Evolutionary conservation across 2,888 invertebrate genomes (phyloP), one percentile per base, ranked within the genome.

Genomic region (Monochamus alternatus): DNA sequence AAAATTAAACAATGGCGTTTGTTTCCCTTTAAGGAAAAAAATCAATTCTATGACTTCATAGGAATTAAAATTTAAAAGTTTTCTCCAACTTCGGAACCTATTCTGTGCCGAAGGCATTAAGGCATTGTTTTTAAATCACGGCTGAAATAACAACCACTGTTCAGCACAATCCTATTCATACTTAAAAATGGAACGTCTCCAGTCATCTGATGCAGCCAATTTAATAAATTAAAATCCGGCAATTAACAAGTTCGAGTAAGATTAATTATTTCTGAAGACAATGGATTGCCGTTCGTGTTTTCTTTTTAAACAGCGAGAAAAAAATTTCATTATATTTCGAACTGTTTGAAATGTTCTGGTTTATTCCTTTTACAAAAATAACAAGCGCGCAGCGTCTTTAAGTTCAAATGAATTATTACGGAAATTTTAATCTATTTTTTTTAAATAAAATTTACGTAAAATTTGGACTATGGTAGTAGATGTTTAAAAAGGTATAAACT

Each of bases 221-320:
- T 55, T 55, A 55, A 55, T 55, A 55, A 55, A 55, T 10, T 10
- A 55, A 55, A n/a, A 14, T 55, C 55, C 55, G 55, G 5, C 55
- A 55, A 55, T 55, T 55, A 55, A 55, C 55, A 55, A 55, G 55
- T 14, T 55, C 55, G 7, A 55, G 55, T 10, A 55, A 55, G 55
- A 55, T 55, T 55, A 55, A 55, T 55, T 55, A 55, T n/a, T 55
- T 14, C 5, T 5, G n/a, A 14, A 55, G n/a, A 55, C 55, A 55
- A 55, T 55, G 5, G 55, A 14, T 14, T 55, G 7, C n/a, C 14
- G 10, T 55, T 55, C 12, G 55, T 55, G 55, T 55, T 55, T 55
- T 55, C 14, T 5, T n/a, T 5, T 10, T 14, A 55, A 55, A 55
- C n/a, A 7, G 3, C 55, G 14, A 55, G n/a, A 14, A 14, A 55